Evolutionary conservation across 37 sponge, comb jelly and placozoan genomes (phyloP).

Genomic region (Ephydatia muelleri): DNA sequence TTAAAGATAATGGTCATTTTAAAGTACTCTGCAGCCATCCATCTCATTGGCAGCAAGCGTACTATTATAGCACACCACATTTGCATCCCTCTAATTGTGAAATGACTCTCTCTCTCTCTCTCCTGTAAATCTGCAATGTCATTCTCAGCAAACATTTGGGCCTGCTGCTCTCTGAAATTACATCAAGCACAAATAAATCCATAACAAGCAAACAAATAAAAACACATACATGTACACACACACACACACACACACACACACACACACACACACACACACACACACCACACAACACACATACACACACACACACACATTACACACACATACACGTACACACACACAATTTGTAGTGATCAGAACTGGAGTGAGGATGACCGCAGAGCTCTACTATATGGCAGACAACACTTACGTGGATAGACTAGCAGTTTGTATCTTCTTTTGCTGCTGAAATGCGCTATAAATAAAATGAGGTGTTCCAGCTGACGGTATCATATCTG

Average conservation of each 20-base stretch:
- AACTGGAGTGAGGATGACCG: no score
- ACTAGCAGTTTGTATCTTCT: no score
- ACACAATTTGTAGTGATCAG: no score
- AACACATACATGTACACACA: neutral
- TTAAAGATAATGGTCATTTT: no score
- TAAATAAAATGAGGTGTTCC: no score
- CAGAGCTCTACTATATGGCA: no score
- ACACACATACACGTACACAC: constrained; percentile 14
- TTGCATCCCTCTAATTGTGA: neutral
- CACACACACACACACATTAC: constrained; percentile 16
- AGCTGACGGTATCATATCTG: no score
- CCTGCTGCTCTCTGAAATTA: neutral
- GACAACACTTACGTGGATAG: no score
- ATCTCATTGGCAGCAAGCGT: neutral
- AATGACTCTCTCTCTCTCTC: neutral
- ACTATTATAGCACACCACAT: neutral
- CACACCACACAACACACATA: no score
- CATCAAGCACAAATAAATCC: neutral
- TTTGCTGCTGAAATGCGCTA: no score
- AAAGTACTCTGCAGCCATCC: no score
- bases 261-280: constrained; percentile 27
- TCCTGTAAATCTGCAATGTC: neutral
- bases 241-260: constrained; percentile 11
- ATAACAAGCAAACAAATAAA: no score
- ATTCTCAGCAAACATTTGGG: neutral